A percentile compares a stretch with the other conserved stretches of the same genome.
These are phyloP conservation scores for Chelonus formosanus DNA, from an alignment of 2,888 invertebrate species.

Conservation along the genomic window DNA sequence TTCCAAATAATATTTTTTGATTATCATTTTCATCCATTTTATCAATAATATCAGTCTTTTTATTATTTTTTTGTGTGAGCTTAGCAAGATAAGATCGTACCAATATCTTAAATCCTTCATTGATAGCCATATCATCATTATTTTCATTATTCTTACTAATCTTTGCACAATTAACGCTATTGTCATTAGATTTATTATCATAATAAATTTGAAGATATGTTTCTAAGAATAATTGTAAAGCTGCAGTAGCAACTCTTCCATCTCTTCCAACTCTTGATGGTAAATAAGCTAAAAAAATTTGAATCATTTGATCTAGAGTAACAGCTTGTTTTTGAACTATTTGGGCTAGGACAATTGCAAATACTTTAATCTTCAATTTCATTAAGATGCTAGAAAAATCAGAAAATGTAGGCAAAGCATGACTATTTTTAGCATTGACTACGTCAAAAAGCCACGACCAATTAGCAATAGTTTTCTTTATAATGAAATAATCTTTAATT, in stretches of 20 bases:
- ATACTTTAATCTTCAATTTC: conserved; percentile 64
- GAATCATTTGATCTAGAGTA: conserved; percentile 64
- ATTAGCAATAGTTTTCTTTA: conserved; percentile 63
- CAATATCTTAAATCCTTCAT: conserved; percentile 70
- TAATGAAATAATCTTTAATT: conserved; percentile 63
- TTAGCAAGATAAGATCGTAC: conserved; percentile 72
- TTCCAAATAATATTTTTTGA: conserved; percentile 60
- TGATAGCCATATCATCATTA: conserved; percentile 64
- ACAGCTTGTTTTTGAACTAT: conserved; percentile 65
- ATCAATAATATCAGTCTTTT: conserved; percentile 39
- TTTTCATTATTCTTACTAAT: conserved; percentile 20
- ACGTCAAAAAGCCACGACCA: conserved; percentile 68
- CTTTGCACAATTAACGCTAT: neutral
- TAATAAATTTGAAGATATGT: conserved; percentile 57
- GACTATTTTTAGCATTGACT: conserved; percentile 58
- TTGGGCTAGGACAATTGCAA: conserved; percentile 66
- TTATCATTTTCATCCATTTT: conserved; percentile 41
- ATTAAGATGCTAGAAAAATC: conserved; percentile 69
- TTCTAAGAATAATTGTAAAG: conserved; percentile 60
- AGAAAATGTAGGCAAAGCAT: conserved; percentile 65
- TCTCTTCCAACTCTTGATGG: conserved; percentile 73
- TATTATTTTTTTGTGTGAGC: conserved; percentile 57
- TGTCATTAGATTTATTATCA: neutral
- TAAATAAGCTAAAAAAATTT: conserved; percentile 74
- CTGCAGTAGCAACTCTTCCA: conserved; percentile 61